These are phyloP conservation scores for Eleutherodactylus coqui DNA, from an alignment of 2,797 vertebrate genomes.

Conservation along the genomic window DNA sequence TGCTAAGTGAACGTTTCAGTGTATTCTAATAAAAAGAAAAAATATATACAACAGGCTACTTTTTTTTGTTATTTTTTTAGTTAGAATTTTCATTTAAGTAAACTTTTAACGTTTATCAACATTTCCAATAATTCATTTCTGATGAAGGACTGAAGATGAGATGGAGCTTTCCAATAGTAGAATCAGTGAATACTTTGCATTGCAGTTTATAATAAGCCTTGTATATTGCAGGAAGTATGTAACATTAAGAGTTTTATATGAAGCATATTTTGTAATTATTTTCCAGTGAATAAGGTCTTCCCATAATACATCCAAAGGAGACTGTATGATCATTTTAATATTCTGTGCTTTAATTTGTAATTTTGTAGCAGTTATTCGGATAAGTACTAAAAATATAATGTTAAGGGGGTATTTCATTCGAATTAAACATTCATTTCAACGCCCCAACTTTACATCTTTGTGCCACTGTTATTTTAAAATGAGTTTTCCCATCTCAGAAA, in stretches of 20 bases:
- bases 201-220: no score
- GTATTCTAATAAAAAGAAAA: no score
- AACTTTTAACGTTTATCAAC: not conserved
- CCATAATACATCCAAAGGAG: not conserved
- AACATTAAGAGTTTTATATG: not conserved
- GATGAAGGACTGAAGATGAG: not conserved
- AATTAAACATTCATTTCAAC: no score
- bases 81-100: not conserved
- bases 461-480: no score
- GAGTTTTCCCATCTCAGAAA: no score
- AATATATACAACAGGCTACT: no score
- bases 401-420: no score
- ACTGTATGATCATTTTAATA: no score
- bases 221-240: not conserved
- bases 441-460: not conserved
- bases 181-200: not conserved
- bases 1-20: not conserved
- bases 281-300: not conserved
- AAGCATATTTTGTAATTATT: not conserved
- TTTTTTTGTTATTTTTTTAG: no score
- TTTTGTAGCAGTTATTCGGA: not conserved
- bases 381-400: not conserved
- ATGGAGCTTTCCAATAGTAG: not conserved
- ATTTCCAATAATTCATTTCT: not conserved
- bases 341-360: not conserved